phyloP scores from a whole-genome alignment of 2,888 invertebrate genomes.

The Piscicola geometra region DNA sequence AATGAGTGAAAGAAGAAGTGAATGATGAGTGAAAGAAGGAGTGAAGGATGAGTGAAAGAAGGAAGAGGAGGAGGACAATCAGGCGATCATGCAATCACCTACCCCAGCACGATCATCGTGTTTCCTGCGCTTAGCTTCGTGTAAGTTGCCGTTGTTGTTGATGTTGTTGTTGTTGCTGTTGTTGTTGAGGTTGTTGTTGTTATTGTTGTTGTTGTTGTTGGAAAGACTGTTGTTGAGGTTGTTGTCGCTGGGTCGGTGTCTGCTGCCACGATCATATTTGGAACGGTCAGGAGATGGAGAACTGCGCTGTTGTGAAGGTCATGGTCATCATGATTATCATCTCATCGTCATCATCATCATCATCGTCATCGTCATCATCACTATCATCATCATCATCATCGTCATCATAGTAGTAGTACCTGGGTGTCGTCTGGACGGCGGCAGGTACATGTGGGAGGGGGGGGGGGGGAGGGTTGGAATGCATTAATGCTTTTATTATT shows the following conservation, averaged over 20 bases:
- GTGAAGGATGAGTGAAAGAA: neutral
- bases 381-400: neutral
- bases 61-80: neutral
- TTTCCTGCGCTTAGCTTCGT: constrained; percentile 32
- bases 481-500: no score
- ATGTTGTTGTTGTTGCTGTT: neutral
- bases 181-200: neutral
- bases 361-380: constrained; percentile 30
- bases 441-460: no score
- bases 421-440: no score
- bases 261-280: constrained; percentile 35
- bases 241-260: constrained; percentile 19
- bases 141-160: neutral
- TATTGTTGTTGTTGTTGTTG: neutral
- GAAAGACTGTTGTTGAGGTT: neutral
- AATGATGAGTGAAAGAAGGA: neutral
- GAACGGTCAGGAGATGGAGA: constrained; percentile 35
- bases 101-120: constrained; percentile 33
- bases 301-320: constrained; percentile 27
- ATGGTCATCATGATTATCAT: constrained; percentile 27
- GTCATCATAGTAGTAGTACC: neutral
- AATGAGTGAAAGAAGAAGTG: neutral
- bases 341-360: constrained; percentile 25
- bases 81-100: neutral
- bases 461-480: no score